Base-by-base conservation (phyloP, 2,797 vertebrate genomes). In the Chelonia mydas region DNA sequence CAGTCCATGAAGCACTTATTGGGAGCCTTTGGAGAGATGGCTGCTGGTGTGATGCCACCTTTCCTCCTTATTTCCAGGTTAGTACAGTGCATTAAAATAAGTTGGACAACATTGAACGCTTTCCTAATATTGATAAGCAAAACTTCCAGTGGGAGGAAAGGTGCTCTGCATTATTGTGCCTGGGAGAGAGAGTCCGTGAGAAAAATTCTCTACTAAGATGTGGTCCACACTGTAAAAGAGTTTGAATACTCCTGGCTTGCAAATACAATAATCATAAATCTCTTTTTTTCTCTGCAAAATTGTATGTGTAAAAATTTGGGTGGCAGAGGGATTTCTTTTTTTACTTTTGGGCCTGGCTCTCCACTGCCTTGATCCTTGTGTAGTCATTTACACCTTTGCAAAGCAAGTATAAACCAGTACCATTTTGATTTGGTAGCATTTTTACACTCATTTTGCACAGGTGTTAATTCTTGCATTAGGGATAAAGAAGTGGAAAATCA, bases 21-120 rank as follows among this genome's bases (percentile, higher is more conserved):
- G 76, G 8, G 89, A 15, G 65, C 28, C 28, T 8, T 0, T 0
- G 76, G 25, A 77, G 16, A 49, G 0, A 49, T 11, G 21, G 59
- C 5, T 1, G 0, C 0, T 2, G 41, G 81, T 57, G 12, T 86
- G 82, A 7, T 84, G 21, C 27, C 45, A 77, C 19, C 25, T 49
- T 88, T 89, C 49, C 15, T 33, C 16, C 78, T 81, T 87, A 28
- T 84, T 84, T 88, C 2, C 57, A 37, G 88, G 88, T 80, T 89
- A 65, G 89, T 59, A 54, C 88, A 82, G 5, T 81, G 49, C 59
- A 45, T 37, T 72, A 93, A 84, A 21, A 84, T 55, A 27, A 57
- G 81, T 37, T 54, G 33, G 2, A 45, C 57, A 37, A 76, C 37
- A 41, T n/a, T 37, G 11, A 72, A 72, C 25, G 5, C 6, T 28